phyloP scores from a whole-genome alignment of 2,797 vertebrate genomes.

The Toxotes lorentzi region DNA sequence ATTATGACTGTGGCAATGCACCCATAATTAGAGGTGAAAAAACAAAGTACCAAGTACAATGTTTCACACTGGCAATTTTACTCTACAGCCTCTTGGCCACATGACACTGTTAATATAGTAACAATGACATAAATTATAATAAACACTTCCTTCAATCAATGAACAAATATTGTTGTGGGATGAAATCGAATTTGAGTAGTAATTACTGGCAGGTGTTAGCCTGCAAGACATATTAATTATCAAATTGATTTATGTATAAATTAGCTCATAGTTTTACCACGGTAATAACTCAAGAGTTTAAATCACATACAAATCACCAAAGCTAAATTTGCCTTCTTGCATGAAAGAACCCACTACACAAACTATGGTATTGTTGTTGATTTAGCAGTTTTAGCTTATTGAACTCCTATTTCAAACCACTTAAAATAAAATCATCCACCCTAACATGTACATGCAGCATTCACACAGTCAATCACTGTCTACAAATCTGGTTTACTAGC shows the following conservation, averaged over 20 bases:
- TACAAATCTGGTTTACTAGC: constrained; percentile 49
- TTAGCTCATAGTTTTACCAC: neutral
- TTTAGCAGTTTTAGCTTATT: neutral
- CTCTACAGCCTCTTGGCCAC: neutral
- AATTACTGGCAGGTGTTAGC: neutral
- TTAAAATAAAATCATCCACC: constrained; percentile 26
- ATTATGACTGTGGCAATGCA: neutral
- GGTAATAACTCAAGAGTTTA: neutral
- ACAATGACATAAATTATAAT: neutral
- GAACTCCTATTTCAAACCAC: neutral
- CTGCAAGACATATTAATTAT: constrained; percentile 5
- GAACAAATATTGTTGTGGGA: constrained; percentile 3
- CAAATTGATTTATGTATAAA: neutral
- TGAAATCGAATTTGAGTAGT: constrained; percentile 5
- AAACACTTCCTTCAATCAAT: neutral
- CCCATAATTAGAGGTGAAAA: neutral
- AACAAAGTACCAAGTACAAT: constrained; percentile 1
- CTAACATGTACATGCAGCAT: constrained; percentile 21
- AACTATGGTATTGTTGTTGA: constrained; percentile 7
- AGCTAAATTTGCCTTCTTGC: neutral
- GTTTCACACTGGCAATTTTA: neutral
- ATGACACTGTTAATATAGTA: neutral
- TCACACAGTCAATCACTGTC: constrained; percentile 37
- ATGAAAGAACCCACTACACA: neutral
- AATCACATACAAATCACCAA: neutral